phyloP scores from a whole-genome alignment of 92 coral and sea anemone species.

The Palythoa grandis region DNA sequence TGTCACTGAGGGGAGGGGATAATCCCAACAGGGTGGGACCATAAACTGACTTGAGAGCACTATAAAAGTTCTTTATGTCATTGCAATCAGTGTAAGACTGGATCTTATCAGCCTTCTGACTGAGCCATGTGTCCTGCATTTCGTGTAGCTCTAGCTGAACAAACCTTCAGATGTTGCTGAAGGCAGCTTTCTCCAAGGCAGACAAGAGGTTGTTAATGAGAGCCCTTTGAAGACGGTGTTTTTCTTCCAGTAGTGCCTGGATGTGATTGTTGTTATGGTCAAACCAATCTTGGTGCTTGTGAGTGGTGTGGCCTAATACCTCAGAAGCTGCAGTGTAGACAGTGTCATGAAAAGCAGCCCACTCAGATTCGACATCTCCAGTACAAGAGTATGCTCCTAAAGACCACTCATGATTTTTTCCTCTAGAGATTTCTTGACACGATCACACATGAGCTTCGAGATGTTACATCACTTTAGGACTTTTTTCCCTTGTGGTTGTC shows the following conservation, averaged over 20 bases:
- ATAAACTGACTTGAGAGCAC: background rate
- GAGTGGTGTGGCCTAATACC: background rate
- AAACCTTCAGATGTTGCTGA: background rate
- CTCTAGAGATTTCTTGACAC: background rate
- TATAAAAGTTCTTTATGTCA: constrained; percentile 1
- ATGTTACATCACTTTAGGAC: background rate
- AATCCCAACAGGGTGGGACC: background rate
- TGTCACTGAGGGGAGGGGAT: background rate
- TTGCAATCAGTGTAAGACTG: background rate
- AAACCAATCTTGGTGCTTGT: background rate
- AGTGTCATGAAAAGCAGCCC: background rate
- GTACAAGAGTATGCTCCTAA: background rate
- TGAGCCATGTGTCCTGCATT: constrained; percentile 6
- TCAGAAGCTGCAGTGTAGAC: background rate
- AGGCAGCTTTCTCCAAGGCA: background rate
- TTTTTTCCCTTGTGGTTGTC: background rate
- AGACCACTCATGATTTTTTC: background rate
- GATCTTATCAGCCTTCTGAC: background rate
- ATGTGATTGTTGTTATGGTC: background rate
- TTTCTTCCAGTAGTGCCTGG: background rate
- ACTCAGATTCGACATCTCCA: background rate
- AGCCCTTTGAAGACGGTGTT: background rate
- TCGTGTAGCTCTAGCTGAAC: background rate
- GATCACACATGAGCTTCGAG: background rate
- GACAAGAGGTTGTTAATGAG: background rate